Conservation (phyloP, 2,797 vertebrate genomes). For the Takifugu rubripes region DNA sequence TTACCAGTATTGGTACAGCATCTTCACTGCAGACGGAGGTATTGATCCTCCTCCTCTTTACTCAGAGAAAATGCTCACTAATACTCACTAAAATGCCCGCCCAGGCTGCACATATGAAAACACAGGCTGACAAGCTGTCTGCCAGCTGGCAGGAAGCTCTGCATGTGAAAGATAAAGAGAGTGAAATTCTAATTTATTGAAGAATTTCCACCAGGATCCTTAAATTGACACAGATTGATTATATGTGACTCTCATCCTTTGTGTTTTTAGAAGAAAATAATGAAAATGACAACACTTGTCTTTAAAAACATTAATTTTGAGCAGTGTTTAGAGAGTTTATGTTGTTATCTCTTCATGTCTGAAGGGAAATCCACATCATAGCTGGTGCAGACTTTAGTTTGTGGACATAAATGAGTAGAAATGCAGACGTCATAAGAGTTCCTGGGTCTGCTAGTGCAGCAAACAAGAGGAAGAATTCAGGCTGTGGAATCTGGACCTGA, state of each 20-base stretch:
- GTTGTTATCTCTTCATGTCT: conserved; percentile 9
- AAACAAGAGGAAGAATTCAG: conserved; percentile 14
- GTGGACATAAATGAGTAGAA: conserved; percentile 8
- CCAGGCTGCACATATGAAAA: conserved; percentile 16
- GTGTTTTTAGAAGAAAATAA: background rate
- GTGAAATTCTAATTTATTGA: conserved; percentile 26
- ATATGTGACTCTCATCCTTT: background rate
- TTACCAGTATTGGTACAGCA: conserved; percentile 38
- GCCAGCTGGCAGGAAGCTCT: conserved; percentile 24
- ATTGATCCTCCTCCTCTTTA: conserved; percentile 44
- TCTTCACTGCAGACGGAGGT: conserved; percentile 49
- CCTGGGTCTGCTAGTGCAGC: conserved; percentile 22
- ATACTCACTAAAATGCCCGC: background rate
- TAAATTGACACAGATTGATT: conserved; percentile 10
- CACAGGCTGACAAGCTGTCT: conserved; percentile 24
- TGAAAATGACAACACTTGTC: background rate
- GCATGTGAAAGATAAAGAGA: conserved; percentile 13
- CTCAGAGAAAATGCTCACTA: conserved; percentile 5
- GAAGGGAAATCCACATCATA: conserved; percentile 51
- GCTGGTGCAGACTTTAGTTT: conserved; percentile 42
- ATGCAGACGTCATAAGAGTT: conserved; percentile 43
- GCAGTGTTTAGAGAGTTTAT: conserved; percentile 1
- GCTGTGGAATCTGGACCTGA: no score
- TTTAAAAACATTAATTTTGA: background rate
- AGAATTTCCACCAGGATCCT: conserved; percentile 13